Conservation (phyloP, 92 coral and sea anemone species). For the Zoanthus sansibaricus region DNA sequence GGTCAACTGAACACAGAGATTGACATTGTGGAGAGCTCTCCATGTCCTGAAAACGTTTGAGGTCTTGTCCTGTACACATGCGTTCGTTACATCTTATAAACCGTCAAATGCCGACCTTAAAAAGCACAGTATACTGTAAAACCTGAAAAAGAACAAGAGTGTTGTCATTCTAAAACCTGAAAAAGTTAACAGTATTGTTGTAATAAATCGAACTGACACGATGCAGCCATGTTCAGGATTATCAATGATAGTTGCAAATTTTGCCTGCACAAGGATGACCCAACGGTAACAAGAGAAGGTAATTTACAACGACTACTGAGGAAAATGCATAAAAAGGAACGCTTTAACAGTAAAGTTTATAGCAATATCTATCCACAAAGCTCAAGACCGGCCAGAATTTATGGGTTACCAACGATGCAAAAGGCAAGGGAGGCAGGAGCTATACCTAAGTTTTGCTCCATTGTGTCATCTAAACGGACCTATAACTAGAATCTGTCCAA, state of each 20-base stretch:
- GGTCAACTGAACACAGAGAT: too few species aligned
- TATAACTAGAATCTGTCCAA: too few species aligned
- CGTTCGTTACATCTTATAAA: constrained; percentile 14
- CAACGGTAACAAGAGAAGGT: constrained; percentile 1
- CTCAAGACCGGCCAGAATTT: constrained; percentile 13
- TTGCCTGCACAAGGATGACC: not conserved
- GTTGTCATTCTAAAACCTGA: constrained; percentile 2
- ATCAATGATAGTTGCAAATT: not conserved
- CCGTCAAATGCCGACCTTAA: constrained; percentile 26
- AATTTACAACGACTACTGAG: not conserved
- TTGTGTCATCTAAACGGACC: not conserved
- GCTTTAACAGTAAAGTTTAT: not conserved
- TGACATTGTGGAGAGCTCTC: too few species aligned
- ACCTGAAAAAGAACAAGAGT: not conserved
- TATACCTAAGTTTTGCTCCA: not conserved
- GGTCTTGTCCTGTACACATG: too few species aligned
- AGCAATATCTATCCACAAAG: not conserved
- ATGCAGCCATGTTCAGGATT: not conserved
- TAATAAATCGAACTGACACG: not conserved
- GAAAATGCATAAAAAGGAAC: not conserved
- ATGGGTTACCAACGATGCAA: not conserved
- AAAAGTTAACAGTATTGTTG: not conserved
- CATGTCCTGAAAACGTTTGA: too few species aligned
- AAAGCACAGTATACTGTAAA: constrained; percentile 5
- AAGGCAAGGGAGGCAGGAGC: not conserved